phyloP scores from a whole-genome alignment of 2,888 invertebrate species.

The Muschampia plurimacula region DNA sequence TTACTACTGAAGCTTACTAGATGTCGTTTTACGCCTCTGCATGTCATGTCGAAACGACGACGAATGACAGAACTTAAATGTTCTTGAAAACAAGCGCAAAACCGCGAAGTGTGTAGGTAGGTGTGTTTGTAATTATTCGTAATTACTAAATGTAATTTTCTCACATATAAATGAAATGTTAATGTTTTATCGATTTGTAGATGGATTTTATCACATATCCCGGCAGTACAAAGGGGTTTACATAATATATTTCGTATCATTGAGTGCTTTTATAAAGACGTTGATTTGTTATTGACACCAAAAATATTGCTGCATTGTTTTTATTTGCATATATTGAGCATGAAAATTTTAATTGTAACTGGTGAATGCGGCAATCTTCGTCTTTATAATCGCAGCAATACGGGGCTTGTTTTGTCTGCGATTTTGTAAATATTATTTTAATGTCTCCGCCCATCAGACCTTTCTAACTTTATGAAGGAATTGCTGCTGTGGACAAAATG shows the following conservation, averaged over 20 bases:
- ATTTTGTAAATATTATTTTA: too few species aligned
- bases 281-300: not conserved
- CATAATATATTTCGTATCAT: conserved; percentile 43
- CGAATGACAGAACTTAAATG: conserved; percentile 41
- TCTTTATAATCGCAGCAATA: too few species aligned
- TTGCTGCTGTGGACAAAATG: too few species aligned
- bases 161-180: conserved; percentile 52
- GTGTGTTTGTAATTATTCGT: conserved; percentile 36
- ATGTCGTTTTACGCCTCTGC: conserved; percentile 9
- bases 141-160: conserved; percentile 41
- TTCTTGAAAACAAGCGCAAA: conserved; percentile 28
- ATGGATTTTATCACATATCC: conserved; percentile 62
- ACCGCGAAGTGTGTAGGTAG: conserved; percentile 31
- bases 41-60: not conserved
- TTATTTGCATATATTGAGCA: too few species aligned
- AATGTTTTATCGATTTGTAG: conserved; percentile 31
- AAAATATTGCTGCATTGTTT: too few species aligned
- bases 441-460: too few species aligned
- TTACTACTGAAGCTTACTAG: not conserved
- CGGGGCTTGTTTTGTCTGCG: too few species aligned
- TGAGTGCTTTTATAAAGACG: conserved; percentile 12
- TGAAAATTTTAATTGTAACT: too few species aligned
- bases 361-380: too few species aligned
- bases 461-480: too few species aligned
- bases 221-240: conserved; percentile 72